Conservation (phyloP, 1,140 invertebrate species). For the Asbolus verrucosus region DNA sequence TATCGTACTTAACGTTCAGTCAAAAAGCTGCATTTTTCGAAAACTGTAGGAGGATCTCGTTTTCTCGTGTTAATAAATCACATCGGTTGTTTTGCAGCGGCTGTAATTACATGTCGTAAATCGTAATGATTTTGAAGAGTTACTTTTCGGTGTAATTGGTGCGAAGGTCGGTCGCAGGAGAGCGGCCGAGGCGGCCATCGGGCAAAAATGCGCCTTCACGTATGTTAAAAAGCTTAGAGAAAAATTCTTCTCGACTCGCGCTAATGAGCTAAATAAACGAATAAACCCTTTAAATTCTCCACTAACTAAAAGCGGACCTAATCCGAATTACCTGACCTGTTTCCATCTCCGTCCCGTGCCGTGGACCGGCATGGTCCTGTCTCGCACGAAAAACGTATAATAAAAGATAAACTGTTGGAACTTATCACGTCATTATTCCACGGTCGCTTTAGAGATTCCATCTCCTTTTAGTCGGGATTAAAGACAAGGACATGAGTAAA, state of each 20-base stretch:
- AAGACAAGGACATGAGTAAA: conserved; percentile 40
- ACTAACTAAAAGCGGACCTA: conserved; percentile 57
- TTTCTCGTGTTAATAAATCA: too few species aligned
- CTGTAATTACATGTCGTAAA: too few species aligned
- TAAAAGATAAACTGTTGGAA: conserved; percentile 38
- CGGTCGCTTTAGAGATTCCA: conserved; percentile 22
- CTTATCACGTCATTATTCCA: conserved; percentile 40
- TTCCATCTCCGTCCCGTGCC: not conserved
- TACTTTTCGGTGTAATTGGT: too few species aligned
- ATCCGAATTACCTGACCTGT: conserved; percentile 54
- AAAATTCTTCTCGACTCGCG: conserved; percentile 46
- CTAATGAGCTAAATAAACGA: conserved; percentile 59
- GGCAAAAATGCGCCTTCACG: not conserved
- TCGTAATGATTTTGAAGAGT: too few species aligned
- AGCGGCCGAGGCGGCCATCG: too few species aligned
- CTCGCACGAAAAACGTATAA: conserved; percentile 26
- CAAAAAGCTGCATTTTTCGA: too few species aligned
- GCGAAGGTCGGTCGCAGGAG: too few species aligned
- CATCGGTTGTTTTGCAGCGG: too few species aligned
- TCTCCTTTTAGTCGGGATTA: conserved; percentile 20
- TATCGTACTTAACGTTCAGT: too few species aligned
- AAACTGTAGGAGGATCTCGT: too few species aligned
- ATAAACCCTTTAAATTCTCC: conserved; percentile 57
- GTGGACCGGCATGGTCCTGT: not conserved
- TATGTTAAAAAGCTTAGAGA: conserved; percentile 7